Base-by-base conservation (phyloP, 2,888 invertebrate genomes). In the Ophion ventricosus region DNA sequence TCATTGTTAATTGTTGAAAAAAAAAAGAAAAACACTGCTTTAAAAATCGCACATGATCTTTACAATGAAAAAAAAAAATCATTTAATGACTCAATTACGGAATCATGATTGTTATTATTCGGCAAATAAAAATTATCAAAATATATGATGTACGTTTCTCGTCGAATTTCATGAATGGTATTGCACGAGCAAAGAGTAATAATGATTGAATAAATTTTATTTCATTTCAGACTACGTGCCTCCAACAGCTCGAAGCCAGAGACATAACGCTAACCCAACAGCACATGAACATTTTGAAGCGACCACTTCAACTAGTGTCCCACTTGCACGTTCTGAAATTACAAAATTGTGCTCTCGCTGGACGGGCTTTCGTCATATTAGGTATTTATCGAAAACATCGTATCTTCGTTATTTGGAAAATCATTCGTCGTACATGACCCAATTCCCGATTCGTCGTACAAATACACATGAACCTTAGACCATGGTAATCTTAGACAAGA, bases 301-400 rank as follows among this genome's bases (percentile, higher is more conserved):
- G 96, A 67, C 96, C 97, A 17, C 94, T 98, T 64, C 95, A 96
- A 64, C 94, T 96, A 91, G 94, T 96, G 26, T 96, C 97, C 84
- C 95, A 96, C 83, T 94, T 98, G 84, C 95, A 96, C 63, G 95
- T 96, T 72, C 94, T 98, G 56, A 97, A 97, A 90, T 94, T 98
- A 90, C 97, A 97, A 93, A 96, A 96, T 87, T 96, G 97, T 84
- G 94, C 94, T 86, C 94, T 98, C 75, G 95, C 96, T 73, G 97
- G 98, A 20, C 95, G 97, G 85, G 95, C 97, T 26, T 94, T 98
- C 78, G 94, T 96, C 82, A 95, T 96, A 88, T 94, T 98, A 80
- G 97, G 97, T 97, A 93, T 86, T 86, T 43, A 56, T 69, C 25
- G 11, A 67, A 25, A 66, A 74, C 25, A n/a, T 5, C 1, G 10